A percentile compares a stretch with the other conserved stretches of the same genome.
Evolutionary conservation across 1,140 invertebrate species (phyloP).

Genomic region (Drosophila arawakana): DNA sequence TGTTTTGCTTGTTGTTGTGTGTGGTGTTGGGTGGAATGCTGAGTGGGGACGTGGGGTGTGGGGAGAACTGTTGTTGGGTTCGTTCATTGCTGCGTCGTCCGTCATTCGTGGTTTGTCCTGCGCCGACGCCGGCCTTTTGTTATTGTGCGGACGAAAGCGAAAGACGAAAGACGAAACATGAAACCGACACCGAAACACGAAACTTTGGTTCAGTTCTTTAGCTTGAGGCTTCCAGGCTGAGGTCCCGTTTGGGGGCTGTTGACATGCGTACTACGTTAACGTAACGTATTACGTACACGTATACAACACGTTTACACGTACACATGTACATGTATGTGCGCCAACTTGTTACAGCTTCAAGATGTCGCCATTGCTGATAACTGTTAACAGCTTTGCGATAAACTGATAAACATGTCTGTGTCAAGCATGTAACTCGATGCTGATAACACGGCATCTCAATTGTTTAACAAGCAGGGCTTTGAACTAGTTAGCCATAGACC

Average conservation of each 20-base stretch:
- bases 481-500: background rate
- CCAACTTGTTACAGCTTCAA: constrained; percentile 25
- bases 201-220: constrained; percentile 2
- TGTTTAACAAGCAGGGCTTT: constrained; percentile 24
- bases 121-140: constrained; percentile 45
- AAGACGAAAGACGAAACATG: too few species aligned
- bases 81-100: background rate
- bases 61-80: too few species aligned
- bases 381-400: constrained; percentile 32
- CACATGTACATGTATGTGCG: background rate
- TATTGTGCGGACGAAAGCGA: constrained; percentile 24
- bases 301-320: constrained; percentile 8
- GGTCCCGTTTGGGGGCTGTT: constrained; percentile 8
- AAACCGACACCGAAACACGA: background rate
- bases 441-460: constrained; percentile 19
- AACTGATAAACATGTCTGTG: constrained; percentile 1
- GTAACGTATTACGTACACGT: constrained; percentile 23
- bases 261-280: constrained; percentile 48
- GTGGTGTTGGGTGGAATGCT: background rate
- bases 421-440: constrained; percentile 16
- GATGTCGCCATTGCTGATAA: constrained; percentile 19
- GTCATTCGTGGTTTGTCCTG: constrained; percentile 32
- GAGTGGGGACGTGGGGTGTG: background rate
- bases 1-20: background rate
- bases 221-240: constrained; percentile 1